These are phyloP conservation scores for Oedothorax gibbosus DNA, from an alignment of 1,140 invertebrate genomes.

Conservation along the genomic window DNA sequence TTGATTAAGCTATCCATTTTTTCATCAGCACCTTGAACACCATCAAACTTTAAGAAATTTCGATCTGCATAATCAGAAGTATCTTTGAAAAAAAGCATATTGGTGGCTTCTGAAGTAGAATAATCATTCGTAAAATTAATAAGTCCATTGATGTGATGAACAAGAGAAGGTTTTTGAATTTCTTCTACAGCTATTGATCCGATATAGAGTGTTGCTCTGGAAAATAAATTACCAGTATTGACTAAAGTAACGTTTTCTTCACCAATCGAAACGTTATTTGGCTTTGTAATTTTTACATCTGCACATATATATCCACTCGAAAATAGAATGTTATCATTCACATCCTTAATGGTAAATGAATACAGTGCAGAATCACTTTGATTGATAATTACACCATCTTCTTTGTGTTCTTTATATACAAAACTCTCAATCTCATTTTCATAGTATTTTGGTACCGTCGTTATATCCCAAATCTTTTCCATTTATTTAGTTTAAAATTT, in stretches of 20 bases:
- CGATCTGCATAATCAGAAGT: too few species aligned
- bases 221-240: constrained; percentile 21
- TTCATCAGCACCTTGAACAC: neutral
- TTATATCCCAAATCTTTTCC: neutral
- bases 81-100: neutral
- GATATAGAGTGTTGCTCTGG: constrained; percentile 5
- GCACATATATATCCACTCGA: too few species aligned
- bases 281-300: constrained; percentile 1
- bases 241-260: constrained; percentile 1
- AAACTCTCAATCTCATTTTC: constrained; percentile 4
- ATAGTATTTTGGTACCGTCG: neutral
- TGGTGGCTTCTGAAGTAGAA: neutral
- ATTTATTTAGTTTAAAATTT: too few species aligned
- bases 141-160: constrained; percentile 4
- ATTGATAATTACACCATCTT: neutral
- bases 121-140: constrained; percentile 12
- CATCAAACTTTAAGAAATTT: neutral
- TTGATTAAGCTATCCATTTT: constrained; percentile 1
- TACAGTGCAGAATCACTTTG: neutral
- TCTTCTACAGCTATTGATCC: neutral
- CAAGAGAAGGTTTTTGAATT: neutral
- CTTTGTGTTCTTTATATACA: neutral
- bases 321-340: neutral
- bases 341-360: constrained; percentile 5
- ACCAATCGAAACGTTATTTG: neutral